Base-by-base conservation (phyloP, 2,888 invertebrate species). In the Prenolepis imparis region DNA sequence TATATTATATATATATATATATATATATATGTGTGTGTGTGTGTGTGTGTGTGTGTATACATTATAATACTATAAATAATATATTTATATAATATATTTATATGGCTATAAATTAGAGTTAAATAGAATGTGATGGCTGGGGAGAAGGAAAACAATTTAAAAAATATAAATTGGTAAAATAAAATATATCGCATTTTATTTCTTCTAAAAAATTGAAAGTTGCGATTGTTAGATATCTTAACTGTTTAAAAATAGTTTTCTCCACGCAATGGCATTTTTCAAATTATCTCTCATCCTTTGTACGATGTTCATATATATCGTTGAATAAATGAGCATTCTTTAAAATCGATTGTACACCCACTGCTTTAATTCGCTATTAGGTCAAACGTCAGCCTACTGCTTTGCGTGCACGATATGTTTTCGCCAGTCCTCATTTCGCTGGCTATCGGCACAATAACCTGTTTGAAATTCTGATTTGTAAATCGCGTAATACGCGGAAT, bases 401-500 rank as follows among this genome's bases (percentile, higher is more conserved):
- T 59, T 80, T 59, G 59, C 78, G 59, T 80, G 78, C 44, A 44
- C 32, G 44, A 28, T 70, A 61, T 24, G 28, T 44, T 59, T 59
- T 39, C 41, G n/a, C 8, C 6, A 32, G 39, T 39, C 21, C 55
- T n/a, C 28, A 32, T 78, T 68, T 52, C n/a, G 48, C 3, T 8
- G 32, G 70, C 70, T 21, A 78, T 59, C 36, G 70, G 78, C 70
- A 36, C 72, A 70, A 70, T 80, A 80, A 80, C 78, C 72, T 80
- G 70, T 36, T 80, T 80, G 72, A 80, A 80, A 70, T 80, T 70
- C 78, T 80, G 78, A 80, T 70, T 80, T 80, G 78, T 70, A 59
- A 59, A 70, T 24, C 32, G 59, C 5, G 44, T 59, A 70, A 80
- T 70, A 70, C 44, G 59, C 59, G 78, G 72, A 80, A 80, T 80